phyloP scores from a whole-genome alignment of 1,140 invertebrate genomes.

The Coboldia fuscipes region DNA sequence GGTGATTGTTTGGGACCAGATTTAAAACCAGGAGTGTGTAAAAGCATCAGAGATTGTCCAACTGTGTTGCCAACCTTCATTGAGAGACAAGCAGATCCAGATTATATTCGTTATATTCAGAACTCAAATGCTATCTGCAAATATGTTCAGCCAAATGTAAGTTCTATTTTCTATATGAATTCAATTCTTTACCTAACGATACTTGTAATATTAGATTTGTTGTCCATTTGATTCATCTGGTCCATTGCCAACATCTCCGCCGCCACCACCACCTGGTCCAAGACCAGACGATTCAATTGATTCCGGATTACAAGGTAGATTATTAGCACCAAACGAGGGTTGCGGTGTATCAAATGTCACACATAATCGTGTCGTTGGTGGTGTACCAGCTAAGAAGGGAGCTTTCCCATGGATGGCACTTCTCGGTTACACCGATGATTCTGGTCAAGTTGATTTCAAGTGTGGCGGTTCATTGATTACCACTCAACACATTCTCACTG shows the following conservation, averaged over 20 bases:
- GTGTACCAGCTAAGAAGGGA: constrained; percentile 17
- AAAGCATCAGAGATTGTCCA: constrained; percentile 8
- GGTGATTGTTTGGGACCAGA: constrained; percentile 11
- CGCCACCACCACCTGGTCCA: neutral
- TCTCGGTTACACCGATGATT: constrained; percentile 13
- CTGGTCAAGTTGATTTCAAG: constrained; percentile 11
- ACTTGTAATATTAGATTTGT: constrained; percentile 8
- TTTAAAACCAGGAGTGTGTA: constrained; percentile 9
- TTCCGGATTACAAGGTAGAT: too few species aligned
- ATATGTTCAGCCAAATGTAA: neutral
- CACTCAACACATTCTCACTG: constrained; percentile 13
- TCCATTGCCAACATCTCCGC: neutral
- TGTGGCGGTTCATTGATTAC: constrained; percentile 17
- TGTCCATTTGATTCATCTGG: constrained; percentile 8
- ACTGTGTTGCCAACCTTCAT: constrained; percentile 4
- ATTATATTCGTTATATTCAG: constrained; percentile 6
- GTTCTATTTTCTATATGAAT: constrained; percentile 12
- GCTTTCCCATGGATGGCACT: constrained; percentile 19
- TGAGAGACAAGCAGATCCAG: constrained; percentile 8
- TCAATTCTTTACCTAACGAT: constrained; percentile 8
- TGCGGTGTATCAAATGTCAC: constrained; percentile 16
- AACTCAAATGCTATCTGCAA: constrained; percentile 1
- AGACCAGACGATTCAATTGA: too few species aligned
- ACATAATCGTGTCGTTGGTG: constrained; percentile 21
- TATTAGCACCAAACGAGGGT: constrained; percentile 12